A percentile compares a stretch with the other conserved stretches of the same genome.
Evolutionary conservation across 2,113 vertebrate species (phyloP).

Genomic region (Psilopsiagon aurifrons): DNA sequence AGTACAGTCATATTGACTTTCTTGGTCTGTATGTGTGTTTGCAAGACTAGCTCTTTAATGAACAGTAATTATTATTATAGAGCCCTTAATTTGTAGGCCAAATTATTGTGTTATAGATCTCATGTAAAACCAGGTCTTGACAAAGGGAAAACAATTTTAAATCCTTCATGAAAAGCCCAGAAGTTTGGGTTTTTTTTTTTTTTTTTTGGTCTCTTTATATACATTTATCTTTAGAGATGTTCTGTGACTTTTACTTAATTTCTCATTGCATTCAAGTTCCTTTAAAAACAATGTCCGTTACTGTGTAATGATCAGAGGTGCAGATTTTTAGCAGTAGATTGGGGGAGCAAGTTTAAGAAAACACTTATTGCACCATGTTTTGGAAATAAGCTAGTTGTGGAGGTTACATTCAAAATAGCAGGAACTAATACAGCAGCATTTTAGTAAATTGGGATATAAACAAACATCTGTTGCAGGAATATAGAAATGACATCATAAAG

Average conservation of each 20-base stretch:
- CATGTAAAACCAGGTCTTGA: not conserved
- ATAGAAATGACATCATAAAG: slow-evolving; percentile 85
- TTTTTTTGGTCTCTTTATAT: not conserved
- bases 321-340: not conserved
- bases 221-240: not conserved
- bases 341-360: slow-evolving; percentile 41
- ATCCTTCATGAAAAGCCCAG: not conserved
- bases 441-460: slow-evolving; percentile 81
- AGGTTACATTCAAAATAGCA: slow-evolving; percentile 66
- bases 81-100: not conserved
- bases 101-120: not conserved
- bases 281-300: not conserved
- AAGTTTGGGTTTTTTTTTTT: not conserved
- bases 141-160: not conserved
- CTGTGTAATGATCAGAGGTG: not conserved
- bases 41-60: not conserved
- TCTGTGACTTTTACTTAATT: not conserved
- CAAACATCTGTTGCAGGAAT: slow-evolving; percentile 82
- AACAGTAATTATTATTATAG: not conserved
- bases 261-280: not conserved
- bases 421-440: slow-evolving; percentile 69
- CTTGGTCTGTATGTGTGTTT: not conserved
- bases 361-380: slow-evolving; percentile 38
- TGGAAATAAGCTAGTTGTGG: slow-evolving; percentile 51
- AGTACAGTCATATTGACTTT: not conserved